Evolutionary conservation across 2,888 invertebrate species (phyloP), one percentile per base, ranked within the genome.

Genomic region (Dyspetes luteomarginatus): DNA sequence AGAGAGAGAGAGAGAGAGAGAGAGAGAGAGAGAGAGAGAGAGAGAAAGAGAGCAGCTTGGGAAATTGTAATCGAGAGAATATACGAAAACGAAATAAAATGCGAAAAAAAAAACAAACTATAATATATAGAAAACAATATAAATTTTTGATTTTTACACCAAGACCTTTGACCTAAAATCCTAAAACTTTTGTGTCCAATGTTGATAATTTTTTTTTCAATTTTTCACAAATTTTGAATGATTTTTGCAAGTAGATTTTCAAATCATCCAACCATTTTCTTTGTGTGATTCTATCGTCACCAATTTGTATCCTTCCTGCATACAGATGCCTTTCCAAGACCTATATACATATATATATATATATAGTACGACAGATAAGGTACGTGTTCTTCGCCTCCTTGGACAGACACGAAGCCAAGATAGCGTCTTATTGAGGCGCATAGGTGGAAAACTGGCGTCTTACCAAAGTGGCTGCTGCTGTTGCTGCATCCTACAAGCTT

Each of bases 391-490:
- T 45, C 64, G 64, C 50, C 50, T 58, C 52, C 50, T 17, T 4
- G 48, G 64, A 30, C 48, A 12, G 58, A 71, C 15, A 26, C 19
- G 64, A 52, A 78, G 41, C 41, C 43, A 41, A 30, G 50, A 65
- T 43, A 60, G 28, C 36, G 30, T 78, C 45, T 48, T 62, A 55
- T 55, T 28, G 36, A 2, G 24, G 60, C 36, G 58, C 26, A 50
- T 28, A 79, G 78, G 69, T 69, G 74, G 64, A 74, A 58, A 74
- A 56, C 69, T 79, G 74, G 74, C 74, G 69, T 55, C 30, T 74
- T 75, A 65, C 79, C 74, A 79, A 69, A 74, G 79, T 75, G 69
- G 64, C 50, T 26, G 24, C 45, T 15, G 15, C 26, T 15, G 41
- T 30, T 50, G 64, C 45, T 12, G 41, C 55, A 43, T 12, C 17